phyloP scores from a whole-genome alignment of 2,113 vertebrate genomes.

The Odobenus rosmarus region DNA sequence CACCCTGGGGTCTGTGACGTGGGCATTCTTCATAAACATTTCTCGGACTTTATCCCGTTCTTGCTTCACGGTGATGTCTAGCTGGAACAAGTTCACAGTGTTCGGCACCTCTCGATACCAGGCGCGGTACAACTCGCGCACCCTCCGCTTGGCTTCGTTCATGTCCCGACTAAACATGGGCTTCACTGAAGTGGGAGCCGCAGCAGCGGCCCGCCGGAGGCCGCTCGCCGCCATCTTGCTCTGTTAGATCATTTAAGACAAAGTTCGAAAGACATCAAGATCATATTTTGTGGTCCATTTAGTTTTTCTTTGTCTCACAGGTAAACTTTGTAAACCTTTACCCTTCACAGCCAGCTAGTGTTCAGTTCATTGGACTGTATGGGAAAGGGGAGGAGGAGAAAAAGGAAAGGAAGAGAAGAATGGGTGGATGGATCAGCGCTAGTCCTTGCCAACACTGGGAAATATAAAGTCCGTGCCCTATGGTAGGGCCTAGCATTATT shows the following conservation, averaged over 20 bases:
- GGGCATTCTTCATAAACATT: too few relatives aligned
- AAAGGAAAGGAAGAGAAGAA: background rate
- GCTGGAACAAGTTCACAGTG: too few relatives aligned
- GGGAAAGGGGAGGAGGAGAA: background rate
- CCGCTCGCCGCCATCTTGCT: slow-evolving; percentile 89
- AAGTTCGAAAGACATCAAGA: slow-evolving; percentile 21
- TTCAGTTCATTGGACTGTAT: background rate
- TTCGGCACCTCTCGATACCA: slow-evolving; percentile 97
- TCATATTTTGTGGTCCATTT: background rate
- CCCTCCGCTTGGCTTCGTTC: slow-evolving; percentile 93
- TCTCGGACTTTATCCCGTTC: too few relatives aligned
- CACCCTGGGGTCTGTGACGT: too few relatives aligned
- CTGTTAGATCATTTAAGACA: background rate
- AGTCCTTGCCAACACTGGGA: background rate
- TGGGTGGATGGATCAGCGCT: background rate
- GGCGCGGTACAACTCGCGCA: slow-evolving; percentile 95
- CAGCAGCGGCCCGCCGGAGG: background rate
- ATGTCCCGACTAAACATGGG: slow-evolving; percentile 93
- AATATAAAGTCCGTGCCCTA: background rate
- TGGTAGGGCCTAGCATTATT: background rate
- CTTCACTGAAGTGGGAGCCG: slow-evolving; percentile 84
- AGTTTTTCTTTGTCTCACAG: background rate
- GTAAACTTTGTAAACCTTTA: background rate
- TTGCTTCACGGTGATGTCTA: too few relatives aligned
- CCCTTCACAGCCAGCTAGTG: background rate